Percentiles rank a stretch among this genome's conserved stretches.
Conservation (phyloP, 2,797 vertebrate species). For the Clarias fuscus region DNA sequence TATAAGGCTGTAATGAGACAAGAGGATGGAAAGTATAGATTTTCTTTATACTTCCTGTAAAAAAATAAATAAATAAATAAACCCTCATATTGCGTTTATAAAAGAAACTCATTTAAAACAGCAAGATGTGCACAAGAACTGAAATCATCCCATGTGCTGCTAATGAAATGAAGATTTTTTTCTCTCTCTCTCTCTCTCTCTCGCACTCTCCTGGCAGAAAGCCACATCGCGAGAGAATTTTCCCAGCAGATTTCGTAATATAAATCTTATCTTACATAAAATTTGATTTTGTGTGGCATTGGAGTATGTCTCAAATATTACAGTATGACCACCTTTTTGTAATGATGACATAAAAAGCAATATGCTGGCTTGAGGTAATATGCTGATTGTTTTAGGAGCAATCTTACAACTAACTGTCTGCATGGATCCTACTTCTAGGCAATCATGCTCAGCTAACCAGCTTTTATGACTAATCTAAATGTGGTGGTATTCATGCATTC, state of each 20-base stretch:
- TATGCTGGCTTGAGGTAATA: slow-evolving; percentile 2
- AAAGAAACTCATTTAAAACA: slow-evolving; percentile 10
- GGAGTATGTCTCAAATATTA: slow-evolving; percentile 14
- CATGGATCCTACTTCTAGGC: neutral
- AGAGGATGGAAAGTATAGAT: slow-evolving; percentile 7
- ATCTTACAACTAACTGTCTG: neutral
- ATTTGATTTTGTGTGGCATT: neutral
- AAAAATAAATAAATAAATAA: neutral
- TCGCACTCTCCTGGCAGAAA: neutral
- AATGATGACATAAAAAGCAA: slow-evolving; percentile 21
- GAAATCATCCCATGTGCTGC: slow-evolving; percentile 5
- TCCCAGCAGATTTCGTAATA: neutral
- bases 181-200: neutral
- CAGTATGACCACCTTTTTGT: neutral
- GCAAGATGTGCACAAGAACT: neutral
- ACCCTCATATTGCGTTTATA: neutral
- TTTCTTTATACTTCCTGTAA: slow-evolving; percentile 1
- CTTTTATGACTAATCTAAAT: slow-evolving; percentile 4
- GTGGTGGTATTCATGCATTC: neutral
- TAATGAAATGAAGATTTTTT: slow-evolving; percentile 7
- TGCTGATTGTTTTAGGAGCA: neutral
- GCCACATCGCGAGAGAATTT: neutral
- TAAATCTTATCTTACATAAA: neutral
- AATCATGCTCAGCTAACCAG: neutral
- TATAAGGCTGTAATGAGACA: slow-evolving; percentile 3